A percentile compares a stretch with the other conserved stretches of the same genome.
Conservation (phyloP, 2,888 invertebrate species). For the Drosophila lacicola region DNA sequence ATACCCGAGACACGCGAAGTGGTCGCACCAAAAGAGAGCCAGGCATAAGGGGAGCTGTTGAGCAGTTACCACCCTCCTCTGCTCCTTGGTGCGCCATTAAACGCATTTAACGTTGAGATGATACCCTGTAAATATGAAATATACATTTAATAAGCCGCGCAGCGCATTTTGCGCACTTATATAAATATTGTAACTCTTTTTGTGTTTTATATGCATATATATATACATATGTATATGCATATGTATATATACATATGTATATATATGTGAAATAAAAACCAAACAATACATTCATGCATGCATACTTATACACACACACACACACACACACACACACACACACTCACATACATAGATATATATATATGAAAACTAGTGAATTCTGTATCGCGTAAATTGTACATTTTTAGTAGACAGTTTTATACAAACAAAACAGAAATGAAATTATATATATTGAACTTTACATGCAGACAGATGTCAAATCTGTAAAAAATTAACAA, state of each 20-base stretch:
- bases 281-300: constrained; percentile 13
- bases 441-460: constrained; percentile 13
- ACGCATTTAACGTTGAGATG: constrained; percentile 26
- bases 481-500: constrained; percentile 44
- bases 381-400: constrained; percentile 67
- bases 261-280: constrained; percentile 5
- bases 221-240: constrained; percentile 11
- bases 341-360: constrained; percentile 4
- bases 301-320: constrained; percentile 13
- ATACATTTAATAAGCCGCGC: constrained; percentile 3
- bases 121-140: constrained; percentile 50
- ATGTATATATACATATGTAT: background rate
- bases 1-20: background rate
- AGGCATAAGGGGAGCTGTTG: background rate
- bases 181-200: constrained; percentile 74
- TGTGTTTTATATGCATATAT: constrained; percentile 39
- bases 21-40: constrained; percentile 3
- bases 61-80: background rate
- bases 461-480: constrained; percentile 15
- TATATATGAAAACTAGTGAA: constrained; percentile 42
- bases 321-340: background rate
- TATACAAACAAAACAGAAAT: constrained; percentile 47
- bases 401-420: constrained; percentile 70
- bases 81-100: constrained; percentile 2
- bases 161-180: constrained; percentile 49